Base-by-base conservation (phyloP, 2,888 invertebrate genomes). In the Disparrhopalites patrizii region DNA sequence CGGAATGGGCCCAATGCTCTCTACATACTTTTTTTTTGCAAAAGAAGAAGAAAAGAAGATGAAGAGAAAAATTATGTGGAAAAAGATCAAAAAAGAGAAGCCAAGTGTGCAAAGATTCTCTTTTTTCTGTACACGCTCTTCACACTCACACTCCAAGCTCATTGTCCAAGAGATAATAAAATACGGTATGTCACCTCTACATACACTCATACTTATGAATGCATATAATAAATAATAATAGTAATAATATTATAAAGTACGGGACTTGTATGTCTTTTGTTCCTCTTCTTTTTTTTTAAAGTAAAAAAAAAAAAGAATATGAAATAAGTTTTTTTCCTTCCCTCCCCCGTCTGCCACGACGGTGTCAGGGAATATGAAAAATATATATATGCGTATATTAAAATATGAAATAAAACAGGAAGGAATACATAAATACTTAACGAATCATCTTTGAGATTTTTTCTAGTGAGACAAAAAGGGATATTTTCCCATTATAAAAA, bases 51-150 rank as follows among this genome's bases (percentile, higher is more conserved):
- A 3, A 55, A 33, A 18, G 3, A 36, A 33, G n/a, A 23, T 25
- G 56, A 15, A 27, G 54, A 30, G 31, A 54, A 7, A n/a, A 30
- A 30, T 3, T 54, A n/a, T n/a, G n/a, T n/a, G n/a, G n/a, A n/a
- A n/a, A n/a, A n/a, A 47, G 20, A 47, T n/a, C 5, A 47, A 47
- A 47, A 54, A 54, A 54, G 31, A 30, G 55, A 33, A 33, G 30
- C 15, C 18, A 28, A 55, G 18, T 55, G 31, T 55, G 20, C 20
- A 20, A 27, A 33, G 18, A 31, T 31, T 4, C 5, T 20, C 5
- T 18, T 15, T 8, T 43, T 43, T 43, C n/a, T 5, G 20, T 15
- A 15, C 20, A 4, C 20, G 43, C 5, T 8, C 43, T 4, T 8
- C 43, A 8, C 20, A 43, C 15, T 33, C 23, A 23, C 8, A 20